A percentile compares a stretch with the other conserved stretches of the same genome.
Conservation (phyloP, 2,113 vertebrate genomes). For the Synodontis membranacea region DNA sequence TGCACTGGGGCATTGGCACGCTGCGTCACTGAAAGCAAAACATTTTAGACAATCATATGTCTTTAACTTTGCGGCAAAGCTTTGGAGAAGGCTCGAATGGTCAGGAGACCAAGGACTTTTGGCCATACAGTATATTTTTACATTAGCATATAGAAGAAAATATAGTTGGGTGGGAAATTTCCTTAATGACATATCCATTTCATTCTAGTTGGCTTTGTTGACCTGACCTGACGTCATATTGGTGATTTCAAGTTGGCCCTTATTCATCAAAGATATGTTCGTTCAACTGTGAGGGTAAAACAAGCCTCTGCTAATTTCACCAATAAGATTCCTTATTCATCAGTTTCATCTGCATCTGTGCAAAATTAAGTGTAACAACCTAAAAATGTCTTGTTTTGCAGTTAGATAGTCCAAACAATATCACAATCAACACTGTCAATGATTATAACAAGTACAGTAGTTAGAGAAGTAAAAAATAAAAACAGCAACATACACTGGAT, state of each 20-base stretch:
- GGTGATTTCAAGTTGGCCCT: background rate
- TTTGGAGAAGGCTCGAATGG: too few relatives aligned
- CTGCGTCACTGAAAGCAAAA: background rate
- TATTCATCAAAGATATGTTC: background rate
- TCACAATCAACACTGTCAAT: too few relatives aligned
- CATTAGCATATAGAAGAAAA: background rate
- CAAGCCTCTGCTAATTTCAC: background rate
- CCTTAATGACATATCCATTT: background rate
- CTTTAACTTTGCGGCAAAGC: too few relatives aligned
- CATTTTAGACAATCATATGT: background rate
- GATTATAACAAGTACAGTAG: too few relatives aligned
- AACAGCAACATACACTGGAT: background rate
- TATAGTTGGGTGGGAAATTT: background rate
- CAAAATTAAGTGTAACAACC: too few relatives aligned
- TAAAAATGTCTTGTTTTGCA: too few relatives aligned
- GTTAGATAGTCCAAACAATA: too few relatives aligned
- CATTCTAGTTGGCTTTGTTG: background rate
- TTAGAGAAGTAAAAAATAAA: too few relatives aligned
- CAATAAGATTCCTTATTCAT: background rate
- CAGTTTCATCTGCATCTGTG: background rate
- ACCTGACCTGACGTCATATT: background rate
- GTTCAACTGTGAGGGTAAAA: background rate
- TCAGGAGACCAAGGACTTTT: background rate
- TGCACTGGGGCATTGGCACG: too few relatives aligned
- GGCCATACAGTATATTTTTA: background rate